phyloP scores from a whole-genome alignment of 2,113 vertebrate genomes.

The Vidua chalybeata region DNA sequence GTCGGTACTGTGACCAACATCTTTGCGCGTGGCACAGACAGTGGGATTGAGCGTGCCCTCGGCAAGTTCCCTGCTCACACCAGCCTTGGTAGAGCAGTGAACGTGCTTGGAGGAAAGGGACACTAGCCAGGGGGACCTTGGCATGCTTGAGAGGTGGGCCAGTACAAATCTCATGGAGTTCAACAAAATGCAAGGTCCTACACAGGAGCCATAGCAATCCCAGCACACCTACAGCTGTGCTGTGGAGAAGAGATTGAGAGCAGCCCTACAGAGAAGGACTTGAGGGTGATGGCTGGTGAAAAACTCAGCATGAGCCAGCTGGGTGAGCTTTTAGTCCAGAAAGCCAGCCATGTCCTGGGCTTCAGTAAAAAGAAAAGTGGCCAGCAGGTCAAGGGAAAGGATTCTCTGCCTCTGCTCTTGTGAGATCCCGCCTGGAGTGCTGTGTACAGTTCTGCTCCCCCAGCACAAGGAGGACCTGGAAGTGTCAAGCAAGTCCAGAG shows the following conservation, averaged over 20 bases:
- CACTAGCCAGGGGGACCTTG: neutral
- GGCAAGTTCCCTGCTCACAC: neutral
- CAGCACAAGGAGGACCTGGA: neutral
- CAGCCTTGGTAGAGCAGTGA: neutral
- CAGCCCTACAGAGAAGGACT: neutral
- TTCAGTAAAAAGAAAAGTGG: neutral
- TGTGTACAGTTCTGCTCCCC: neutral
- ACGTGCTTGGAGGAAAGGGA: neutral
- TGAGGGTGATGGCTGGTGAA: neutral
- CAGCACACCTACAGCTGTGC: neutral
- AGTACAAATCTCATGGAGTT: neutral
- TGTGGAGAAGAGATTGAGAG: neutral
- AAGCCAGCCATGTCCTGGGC: neutral
- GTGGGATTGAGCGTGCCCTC: accelerated
- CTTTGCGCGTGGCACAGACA: accelerated
- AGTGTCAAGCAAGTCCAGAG: neutral
- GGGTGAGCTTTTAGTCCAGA: neutral
- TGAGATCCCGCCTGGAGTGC: accelerated
- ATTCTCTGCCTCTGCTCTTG: neutral
- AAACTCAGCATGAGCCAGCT: neutral
- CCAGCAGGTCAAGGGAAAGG: neutral
- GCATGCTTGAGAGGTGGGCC: accelerated
- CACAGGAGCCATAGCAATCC: neutral
- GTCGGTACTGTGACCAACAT: no score
- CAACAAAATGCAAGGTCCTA: neutral